A percentile compares a stretch with the other conserved stretches of the same genome.
phyloP scores from a whole-genome alignment of 2,888 invertebrate species.

The Scaptomyza flava region DNA sequence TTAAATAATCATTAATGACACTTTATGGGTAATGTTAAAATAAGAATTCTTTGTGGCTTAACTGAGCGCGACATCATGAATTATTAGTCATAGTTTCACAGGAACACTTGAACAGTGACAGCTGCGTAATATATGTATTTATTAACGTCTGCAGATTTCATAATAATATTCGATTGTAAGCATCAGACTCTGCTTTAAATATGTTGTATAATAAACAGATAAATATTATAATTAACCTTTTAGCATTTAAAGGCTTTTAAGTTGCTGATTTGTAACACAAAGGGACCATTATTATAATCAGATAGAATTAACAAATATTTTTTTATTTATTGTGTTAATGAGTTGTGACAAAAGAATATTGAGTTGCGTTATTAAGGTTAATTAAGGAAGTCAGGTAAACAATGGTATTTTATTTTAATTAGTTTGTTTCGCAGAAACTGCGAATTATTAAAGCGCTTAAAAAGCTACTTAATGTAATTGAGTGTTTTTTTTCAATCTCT shows the following conservation, averaged over 20 bases:
- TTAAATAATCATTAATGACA: not conserved
- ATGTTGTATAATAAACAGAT: not conserved
- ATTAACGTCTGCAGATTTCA: not conserved
- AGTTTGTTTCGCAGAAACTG: not conserved
- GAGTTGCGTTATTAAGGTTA: not conserved
- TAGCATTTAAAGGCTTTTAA: not conserved
- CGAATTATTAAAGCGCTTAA: not conserved
- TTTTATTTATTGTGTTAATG: too few relatives aligned
- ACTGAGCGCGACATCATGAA: too few relatives aligned
- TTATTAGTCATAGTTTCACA: not conserved
- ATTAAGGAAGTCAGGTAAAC: not conserved
- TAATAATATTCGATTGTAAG: too few relatives aligned
- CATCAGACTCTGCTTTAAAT: not conserved
- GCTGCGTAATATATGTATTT: not conserved
- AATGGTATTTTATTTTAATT: not conserved
- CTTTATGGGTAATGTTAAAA: not conserved
- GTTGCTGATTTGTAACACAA: not conserved
- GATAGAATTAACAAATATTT: not conserved
- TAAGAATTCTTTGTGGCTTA: not conserved
- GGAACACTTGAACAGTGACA: not conserved
- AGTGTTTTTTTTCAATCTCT: not conserved
- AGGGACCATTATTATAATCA: not conserved
- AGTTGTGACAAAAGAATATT: not conserved
- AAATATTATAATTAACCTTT: not conserved
- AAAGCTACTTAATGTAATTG: not conserved